Evolutionary conservation across 2,797 vertebrate species (phyloP), one percentile per base, ranked within the genome.

Genomic region (Luscinia megarhynchos): DNA sequence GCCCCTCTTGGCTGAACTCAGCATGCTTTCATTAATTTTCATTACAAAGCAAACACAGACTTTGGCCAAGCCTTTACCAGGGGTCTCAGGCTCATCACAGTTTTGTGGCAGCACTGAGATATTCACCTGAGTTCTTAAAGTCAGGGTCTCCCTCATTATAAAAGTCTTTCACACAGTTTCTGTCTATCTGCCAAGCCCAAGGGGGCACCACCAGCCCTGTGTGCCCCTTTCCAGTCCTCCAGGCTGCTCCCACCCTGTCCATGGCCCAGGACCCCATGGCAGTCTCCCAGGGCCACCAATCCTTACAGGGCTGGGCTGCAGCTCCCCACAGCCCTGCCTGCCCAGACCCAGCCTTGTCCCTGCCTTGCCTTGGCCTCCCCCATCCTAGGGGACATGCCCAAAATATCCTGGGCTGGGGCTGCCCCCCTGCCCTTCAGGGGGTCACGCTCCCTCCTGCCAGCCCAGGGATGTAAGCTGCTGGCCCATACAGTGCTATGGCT

Each of bases 401-500:
- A 70, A 64, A 32, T 57, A 6, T 34, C 20, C 32, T 6, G 2
- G 13, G 8, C 46, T 69, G 43, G 23, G 32, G 34, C 34, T 74
- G 15, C 15, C 6, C 9, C 2, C 0, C 7, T 50, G 11, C 3
- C 10, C 8, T 26, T 43, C 63, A n/a, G 34, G 8, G 4, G 83
- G 32, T 7, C 12, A 23, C 3, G 1, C 1, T 83, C 16, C 8
- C 20, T 43, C 9, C 19, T 40, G 18, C 22, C 6, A 23, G 18
- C 9, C 13, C 3, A 2, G 24, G 20, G 19, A 32, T 61, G 30
- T 23, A 9, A 50, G 26, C 15, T 55, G 8, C 22, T 51, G 46
- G 18, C 11, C 32, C 1, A 0, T 29, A 32, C 0, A 0, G 16
- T 2, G 2, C 57, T 18, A 4, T 29, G 29, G 58, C 64, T 34